phyloP scores from a whole-genome alignment of 2,888 invertebrate species.

The Diaprepes abbreviatus region DNA sequence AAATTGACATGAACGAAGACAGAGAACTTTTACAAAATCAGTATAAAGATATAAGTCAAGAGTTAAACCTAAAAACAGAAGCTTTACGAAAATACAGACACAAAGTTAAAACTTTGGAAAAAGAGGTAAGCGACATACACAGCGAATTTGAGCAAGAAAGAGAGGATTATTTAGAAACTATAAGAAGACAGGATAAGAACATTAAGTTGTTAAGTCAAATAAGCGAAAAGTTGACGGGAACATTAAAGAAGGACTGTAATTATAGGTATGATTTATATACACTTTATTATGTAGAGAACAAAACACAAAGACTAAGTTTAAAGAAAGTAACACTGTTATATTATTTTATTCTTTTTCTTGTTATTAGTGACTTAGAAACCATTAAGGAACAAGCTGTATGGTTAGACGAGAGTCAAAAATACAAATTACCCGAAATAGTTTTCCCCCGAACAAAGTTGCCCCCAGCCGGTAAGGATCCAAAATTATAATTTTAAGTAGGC shows the following conservation, averaged over 20 bases:
- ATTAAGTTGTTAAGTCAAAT: slow-evolving; percentile 77
- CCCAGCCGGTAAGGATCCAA: slow-evolving; percentile 71
- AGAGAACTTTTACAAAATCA: slow-evolving; percentile 78
- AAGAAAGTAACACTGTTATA: too few relatives aligned
- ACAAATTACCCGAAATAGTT: slow-evolving; percentile 78
- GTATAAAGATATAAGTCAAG: slow-evolving; percentile 84
- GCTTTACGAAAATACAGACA: slow-evolving; percentile 75
- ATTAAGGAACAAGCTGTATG: slow-evolving; percentile 79
- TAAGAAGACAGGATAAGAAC: slow-evolving; percentile 80
- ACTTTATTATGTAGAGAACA: too few relatives aligned
- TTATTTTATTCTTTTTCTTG: too few relatives aligned
- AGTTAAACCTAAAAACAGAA: slow-evolving; percentile 80
- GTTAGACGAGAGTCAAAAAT: slow-evolving; percentile 81
- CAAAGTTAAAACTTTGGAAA: slow-evolving; percentile 77
- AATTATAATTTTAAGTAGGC: too few relatives aligned
- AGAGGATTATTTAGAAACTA: slow-evolving; percentile 86
- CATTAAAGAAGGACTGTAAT: slow-evolving; percentile 80
- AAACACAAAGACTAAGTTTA: too few relatives aligned
- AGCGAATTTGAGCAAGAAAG: slow-evolving; percentile 86
- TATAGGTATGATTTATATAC: slow-evolving; percentile 71
- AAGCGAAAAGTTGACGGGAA: slow-evolving; percentile 76
- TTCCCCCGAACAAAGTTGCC: slow-evolving; percentile 78
- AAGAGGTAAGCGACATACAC: slow-evolving; percentile 83
- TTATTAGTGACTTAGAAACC: slow-evolving; percentile 75
- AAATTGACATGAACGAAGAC: slow-evolving; percentile 78